Conservation (phyloP, 2,888 invertebrate species). For the Gastracanthus pulcherrimus region DNA sequence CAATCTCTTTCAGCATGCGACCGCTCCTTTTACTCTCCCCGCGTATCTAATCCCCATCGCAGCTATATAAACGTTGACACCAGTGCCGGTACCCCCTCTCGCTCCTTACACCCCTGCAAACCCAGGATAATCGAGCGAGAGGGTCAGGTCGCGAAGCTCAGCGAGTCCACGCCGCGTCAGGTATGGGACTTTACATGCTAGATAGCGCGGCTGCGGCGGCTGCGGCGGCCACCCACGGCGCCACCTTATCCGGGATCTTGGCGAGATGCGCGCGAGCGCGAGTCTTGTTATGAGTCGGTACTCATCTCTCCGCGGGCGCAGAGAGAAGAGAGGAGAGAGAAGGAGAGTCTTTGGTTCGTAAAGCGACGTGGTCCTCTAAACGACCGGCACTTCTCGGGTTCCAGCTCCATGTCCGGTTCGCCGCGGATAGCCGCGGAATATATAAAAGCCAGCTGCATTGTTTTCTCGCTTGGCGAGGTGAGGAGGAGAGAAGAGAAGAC, state of each 20-base stretch:
- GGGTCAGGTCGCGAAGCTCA: not conserved
- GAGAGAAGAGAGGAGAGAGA: not conserved
- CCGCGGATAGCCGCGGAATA: constrained; percentile 55
- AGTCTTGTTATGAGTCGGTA: constrained; percentile 61
- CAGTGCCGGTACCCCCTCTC: too few relatives aligned
- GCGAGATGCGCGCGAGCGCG: constrained; percentile 59
- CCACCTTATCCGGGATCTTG: constrained; percentile 75
- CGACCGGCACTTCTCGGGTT: constrained; percentile 69
- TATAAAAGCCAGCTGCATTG: constrained; percentile 61
- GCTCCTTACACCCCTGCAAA: too few relatives aligned
- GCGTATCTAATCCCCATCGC: too few relatives aligned
- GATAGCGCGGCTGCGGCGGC: constrained; percentile 33
- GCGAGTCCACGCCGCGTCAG: constrained; percentile 29
- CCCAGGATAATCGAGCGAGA: not conserved
- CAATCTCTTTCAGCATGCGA: too few relatives aligned
- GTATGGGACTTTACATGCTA: constrained; percentile 44
- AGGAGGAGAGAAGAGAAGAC: too few relatives aligned
- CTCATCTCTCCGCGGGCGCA: constrained; percentile 54
- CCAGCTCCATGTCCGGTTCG: constrained; percentile 76
- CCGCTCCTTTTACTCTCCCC: too few relatives aligned
- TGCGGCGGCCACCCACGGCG: constrained; percentile 74
- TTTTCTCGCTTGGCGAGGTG: constrained; percentile 59
- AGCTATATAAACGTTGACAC: too few relatives aligned
- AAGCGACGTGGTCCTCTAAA: constrained; percentile 44
- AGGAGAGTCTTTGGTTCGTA: constrained; percentile 38